Evolutionary conservation across 2,888 invertebrate species (phyloP).

Genomic region (Chromoteleia sp.): DNA sequence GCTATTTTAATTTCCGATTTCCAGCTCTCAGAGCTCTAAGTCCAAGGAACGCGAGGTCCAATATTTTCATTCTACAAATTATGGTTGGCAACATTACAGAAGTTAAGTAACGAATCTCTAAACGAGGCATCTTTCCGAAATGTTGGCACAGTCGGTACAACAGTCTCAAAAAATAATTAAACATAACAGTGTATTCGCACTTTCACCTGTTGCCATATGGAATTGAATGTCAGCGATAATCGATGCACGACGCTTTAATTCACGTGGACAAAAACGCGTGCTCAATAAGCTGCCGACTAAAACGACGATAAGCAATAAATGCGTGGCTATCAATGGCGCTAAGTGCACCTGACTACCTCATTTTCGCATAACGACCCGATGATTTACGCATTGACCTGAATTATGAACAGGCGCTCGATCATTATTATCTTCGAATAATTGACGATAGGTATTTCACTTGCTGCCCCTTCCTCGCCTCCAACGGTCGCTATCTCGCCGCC

Average conservation of each 20-base stretch:
- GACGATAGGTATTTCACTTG: constrained; percentile 68
- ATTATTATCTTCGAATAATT: constrained; percentile 70
- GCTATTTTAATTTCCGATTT: too few relatives aligned
- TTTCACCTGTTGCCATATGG: constrained; percentile 55
- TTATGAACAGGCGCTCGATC: constrained; percentile 68
- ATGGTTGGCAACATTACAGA: too few relatives aligned
- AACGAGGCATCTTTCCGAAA: too few relatives aligned
- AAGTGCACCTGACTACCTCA: constrained; percentile 67
- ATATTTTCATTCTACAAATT: too few relatives aligned
- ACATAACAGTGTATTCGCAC: background rate
- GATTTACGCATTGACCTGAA: constrained; percentile 73
- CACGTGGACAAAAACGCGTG: constrained; percentile 46
- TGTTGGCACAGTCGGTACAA: too few relatives aligned
- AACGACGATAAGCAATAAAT: constrained; percentile 62
- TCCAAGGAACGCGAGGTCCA: too few relatives aligned
- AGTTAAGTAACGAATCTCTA: too few relatives aligned
- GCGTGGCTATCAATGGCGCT: constrained; percentile 56
- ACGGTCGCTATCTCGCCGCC: constrained; percentile 25
- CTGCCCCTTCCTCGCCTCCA: background rate
- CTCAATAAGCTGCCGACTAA: constrained; percentile 31
- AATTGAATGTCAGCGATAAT: constrained; percentile 59
- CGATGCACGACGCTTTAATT: constrained; percentile 37
- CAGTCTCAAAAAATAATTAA: too few relatives aligned
- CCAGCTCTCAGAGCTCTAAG: too few relatives aligned
- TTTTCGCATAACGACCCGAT: constrained; percentile 66